phyloP scores from a whole-genome alignment of 2,888 invertebrate genomes.

The Graphium colonna region DNA sequence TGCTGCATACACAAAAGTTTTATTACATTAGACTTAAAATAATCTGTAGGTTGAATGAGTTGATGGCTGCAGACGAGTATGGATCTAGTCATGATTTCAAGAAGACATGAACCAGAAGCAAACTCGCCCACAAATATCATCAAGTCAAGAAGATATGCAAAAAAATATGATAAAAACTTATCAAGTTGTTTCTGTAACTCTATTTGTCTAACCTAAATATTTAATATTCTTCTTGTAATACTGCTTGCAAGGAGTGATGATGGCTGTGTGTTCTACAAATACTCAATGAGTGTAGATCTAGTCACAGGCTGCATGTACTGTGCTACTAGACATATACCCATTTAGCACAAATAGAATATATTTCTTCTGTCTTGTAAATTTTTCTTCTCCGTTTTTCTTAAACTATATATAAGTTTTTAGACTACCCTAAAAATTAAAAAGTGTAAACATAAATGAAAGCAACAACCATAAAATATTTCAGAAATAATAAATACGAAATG shows the following conservation, averaged over 20 bases:
- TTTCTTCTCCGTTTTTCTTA: not conserved
- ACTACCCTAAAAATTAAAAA: constrained; percentile 16
- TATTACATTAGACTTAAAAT: not conserved
- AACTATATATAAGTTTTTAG: too few species aligned
- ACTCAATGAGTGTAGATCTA: constrained; percentile 95
- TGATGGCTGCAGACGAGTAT: constrained; percentile 91
- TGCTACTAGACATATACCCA: constrained; percentile 87
- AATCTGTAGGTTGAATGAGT: constrained; percentile 47
- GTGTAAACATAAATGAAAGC: too few species aligned
- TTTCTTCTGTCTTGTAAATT: constrained; percentile 18
- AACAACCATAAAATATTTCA: too few species aligned
- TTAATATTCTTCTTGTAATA: too few species aligned
- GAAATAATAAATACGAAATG: too few species aligned
- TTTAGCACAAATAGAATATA: constrained; percentile 49
- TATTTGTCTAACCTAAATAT: too few species aligned
- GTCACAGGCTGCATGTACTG: constrained; percentile 84
- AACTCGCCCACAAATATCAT: constrained; percentile 88
- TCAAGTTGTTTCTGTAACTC: too few species aligned
- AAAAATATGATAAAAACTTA: too few species aligned
- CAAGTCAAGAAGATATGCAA: constrained; percentile 66
- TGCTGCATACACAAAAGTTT: not conserved
- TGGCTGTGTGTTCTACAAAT: constrained; percentile 49
- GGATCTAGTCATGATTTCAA: constrained; percentile 89
- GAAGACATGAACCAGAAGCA: constrained; percentile 88
- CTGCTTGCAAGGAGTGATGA: too few species aligned